Base-by-base conservation (phyloP, 2,113 vertebrate species). In the Fukomys damarensis region DNA sequence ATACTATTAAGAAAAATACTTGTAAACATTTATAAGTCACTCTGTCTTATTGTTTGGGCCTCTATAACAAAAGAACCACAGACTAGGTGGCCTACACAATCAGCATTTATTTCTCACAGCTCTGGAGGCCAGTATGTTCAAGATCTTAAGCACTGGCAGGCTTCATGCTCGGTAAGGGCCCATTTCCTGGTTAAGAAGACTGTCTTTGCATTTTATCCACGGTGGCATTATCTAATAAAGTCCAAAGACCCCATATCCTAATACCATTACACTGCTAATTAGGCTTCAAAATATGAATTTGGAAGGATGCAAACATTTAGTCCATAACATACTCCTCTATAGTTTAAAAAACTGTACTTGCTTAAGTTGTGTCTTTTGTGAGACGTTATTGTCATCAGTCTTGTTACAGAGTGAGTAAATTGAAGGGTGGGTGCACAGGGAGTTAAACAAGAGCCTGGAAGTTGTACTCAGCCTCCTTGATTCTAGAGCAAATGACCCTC, bases 1-100 rank as follows among this genome's bases (percentile, higher is more conserved):
- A 88, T 61, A 46, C 2, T 65, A 86, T 93, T 86, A 77, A 82
- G 19, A 70, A 89, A 91, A 89, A 74, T 65, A 65, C 68, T 91
- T 91, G 72, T 72, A 63, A 56, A 43, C 17, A 88, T 82, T 82
- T 86, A 86, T 58, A 81, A 81, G 79, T n/a, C 4, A 61, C 24
- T 58, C 41, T 13, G 6, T 93, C 41, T 43, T 63, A 59, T 28
- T 10, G 26, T 19, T 94, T 54, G 35, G 56, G n/a, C 43, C 52
- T 28, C 9, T 83, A 19, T 65, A 54, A 35, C 20, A 74, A 83
- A 81, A 63, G 49, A 26, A 52, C 26, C 26, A 20, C 35, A 61
- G 13, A 49, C 7, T 65, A 22, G 3, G 59, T 22, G 2, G 32
- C 26, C 61, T 54, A 61, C 59, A 54, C 9, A 74, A 63, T 16